Evolutionary conservation across 2,797 vertebrate species (phyloP).

Genomic region (Podarcis siculus): DNA sequence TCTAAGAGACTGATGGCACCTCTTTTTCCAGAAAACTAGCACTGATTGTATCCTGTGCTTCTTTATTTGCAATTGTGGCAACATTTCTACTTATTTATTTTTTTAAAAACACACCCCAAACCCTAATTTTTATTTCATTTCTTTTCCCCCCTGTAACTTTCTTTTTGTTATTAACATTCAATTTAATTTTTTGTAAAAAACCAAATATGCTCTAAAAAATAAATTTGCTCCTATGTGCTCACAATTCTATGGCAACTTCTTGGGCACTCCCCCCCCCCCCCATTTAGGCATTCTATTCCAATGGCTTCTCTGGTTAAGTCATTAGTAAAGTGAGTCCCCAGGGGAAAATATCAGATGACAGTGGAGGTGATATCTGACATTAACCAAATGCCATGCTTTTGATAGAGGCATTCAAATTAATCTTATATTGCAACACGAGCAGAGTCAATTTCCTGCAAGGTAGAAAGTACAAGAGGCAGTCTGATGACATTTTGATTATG

Average conservation of each 20-base stretch:
- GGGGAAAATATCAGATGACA: constrained; percentile 54
- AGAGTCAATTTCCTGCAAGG: constrained; percentile 70
- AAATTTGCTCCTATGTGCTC: not conserved
- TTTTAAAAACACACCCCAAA: too few species aligned
- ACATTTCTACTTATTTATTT: too few species aligned
- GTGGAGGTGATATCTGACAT: constrained; percentile 71
- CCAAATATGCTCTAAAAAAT: not conserved
- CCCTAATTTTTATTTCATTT: too few species aligned
- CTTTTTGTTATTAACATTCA: not conserved
- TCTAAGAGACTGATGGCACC: too few species aligned
- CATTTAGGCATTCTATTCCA: constrained; percentile 22
- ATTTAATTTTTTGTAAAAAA: not conserved
- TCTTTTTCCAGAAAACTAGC: too few species aligned
- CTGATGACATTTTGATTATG: constrained; percentile 77
- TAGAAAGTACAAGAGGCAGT: constrained; percentile 60
- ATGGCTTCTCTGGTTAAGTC: constrained; percentile 39
- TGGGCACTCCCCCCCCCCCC: too few species aligned
- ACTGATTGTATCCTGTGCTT: too few species aligned
- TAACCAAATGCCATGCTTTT: constrained; percentile 73
- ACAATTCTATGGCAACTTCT: not conserved
- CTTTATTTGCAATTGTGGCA: too few species aligned
- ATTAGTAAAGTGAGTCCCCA: constrained; percentile 52
- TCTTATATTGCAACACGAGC: constrained; percentile 64
- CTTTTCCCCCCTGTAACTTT: too few species aligned
- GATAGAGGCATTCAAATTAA: constrained; percentile 68